Percentiles rank a stretch among this genome's conserved stretches.
Conservation (phyloP, 2,888 invertebrate species). For the Hesperia comma region DNA sequence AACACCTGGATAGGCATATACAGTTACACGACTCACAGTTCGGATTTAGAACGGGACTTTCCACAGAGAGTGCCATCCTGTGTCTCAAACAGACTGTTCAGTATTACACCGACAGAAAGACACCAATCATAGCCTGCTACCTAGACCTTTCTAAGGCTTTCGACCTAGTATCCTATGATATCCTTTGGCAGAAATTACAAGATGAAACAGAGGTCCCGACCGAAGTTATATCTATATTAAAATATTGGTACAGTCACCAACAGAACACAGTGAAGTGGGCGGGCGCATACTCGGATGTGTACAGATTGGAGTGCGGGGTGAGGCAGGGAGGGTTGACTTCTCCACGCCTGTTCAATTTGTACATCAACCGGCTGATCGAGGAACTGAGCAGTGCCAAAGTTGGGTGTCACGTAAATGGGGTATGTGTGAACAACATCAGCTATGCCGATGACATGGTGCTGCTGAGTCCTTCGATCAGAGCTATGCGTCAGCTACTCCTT, state of each 20-base stretch:
- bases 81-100: constrained; percentile 38
- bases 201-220: constrained; percentile 26
- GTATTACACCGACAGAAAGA: constrained; percentile 37
- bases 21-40: constrained; percentile 30
- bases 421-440: constrained; percentile 13
- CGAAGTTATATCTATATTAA: constrained; percentile 31
- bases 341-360: neutral
- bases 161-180: constrained; percentile 38
- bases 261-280: constrained; percentile 42
- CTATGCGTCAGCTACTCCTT: constrained; percentile 6
- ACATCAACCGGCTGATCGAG: constrained; percentile 24
- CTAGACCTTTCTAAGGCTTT: constrained; percentile 40
- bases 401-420: constrained; percentile 24
- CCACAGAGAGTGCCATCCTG: constrained; percentile 40
- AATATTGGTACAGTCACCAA: constrained; percentile 43
- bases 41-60: constrained; percentile 30
- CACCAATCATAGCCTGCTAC: constrained; percentile 18
- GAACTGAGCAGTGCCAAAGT: constrained; percentile 24
- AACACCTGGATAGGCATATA: constrained; percentile 27
- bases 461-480: constrained; percentile 26
- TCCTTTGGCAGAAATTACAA: constrained; percentile 38
- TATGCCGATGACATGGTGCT: constrained; percentile 16
- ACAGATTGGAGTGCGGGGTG: constrained; percentile 17
- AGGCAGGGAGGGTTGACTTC: too few species aligned
- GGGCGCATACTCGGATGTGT: constrained; percentile 23